Evolutionary conservation across 2,113 vertebrate species (phyloP).

Genomic region (Porphyrio hochstetteri): DNA sequence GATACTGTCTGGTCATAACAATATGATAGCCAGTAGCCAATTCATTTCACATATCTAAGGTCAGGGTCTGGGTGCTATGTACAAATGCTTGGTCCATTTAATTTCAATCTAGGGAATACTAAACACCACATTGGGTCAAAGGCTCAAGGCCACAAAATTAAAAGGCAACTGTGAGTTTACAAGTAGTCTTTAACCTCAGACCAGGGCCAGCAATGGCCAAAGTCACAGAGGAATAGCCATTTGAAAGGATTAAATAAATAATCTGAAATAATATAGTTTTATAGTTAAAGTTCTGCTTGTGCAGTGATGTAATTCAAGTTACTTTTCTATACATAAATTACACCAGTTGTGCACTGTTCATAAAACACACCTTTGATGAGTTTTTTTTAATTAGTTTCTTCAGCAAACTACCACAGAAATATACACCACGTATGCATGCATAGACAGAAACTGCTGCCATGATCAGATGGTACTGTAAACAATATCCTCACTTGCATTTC

Average conservation of each 20-base stretch:
- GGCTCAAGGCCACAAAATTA: slow-evolving; percentile 67
- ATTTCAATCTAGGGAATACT: slow-evolving; percentile 53
- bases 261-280: neutral
- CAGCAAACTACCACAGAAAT: neutral
- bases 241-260: slow-evolving; percentile 16
- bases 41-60: slow-evolving; percentile 71
- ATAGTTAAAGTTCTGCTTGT: neutral
- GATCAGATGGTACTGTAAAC: neutral
- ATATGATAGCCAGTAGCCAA: slow-evolving; percentile 19
- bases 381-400: neutral
- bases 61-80: slow-evolving; percentile 41
- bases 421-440: neutral
- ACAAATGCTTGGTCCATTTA: slow-evolving; percentile 56
- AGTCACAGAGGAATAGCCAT: slow-evolving; percentile 21
- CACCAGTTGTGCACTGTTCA: neutral
- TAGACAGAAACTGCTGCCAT: neutral
- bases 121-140: slow-evolving; percentile 61
- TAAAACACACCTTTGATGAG: neutral
- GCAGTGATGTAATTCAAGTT: neutral
- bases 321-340: neutral
- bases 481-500: neutral
- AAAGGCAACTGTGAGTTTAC: slow-evolving; percentile 55
- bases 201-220: neutral
- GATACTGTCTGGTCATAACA: slow-evolving; percentile 41
- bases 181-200: slow-evolving; percentile 48